These are phyloP conservation scores for Loriculus beryllinus DNA, from an alignment of 2,797 vertebrate species.

Conservation along the genomic window DNA sequence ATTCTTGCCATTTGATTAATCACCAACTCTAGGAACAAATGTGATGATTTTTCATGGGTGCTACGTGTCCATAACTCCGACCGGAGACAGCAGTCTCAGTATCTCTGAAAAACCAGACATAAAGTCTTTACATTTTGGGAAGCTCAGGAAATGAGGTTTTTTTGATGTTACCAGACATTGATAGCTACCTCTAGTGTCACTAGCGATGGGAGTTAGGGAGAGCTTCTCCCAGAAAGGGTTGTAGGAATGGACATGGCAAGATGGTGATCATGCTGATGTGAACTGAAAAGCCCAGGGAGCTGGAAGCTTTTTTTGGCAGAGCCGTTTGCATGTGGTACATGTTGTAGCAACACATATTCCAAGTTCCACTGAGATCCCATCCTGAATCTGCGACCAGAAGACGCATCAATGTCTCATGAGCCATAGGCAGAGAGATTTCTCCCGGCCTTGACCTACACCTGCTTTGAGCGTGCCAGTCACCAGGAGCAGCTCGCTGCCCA, in stretches of 20 bases:
- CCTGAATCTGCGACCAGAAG: conserved; percentile 41
- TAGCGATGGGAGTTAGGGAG: background rate
- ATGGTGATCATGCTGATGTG: background rate
- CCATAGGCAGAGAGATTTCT: conserved; percentile 30
- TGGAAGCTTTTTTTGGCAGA: conserved; percentile 28
- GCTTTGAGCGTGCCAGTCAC: conserved; percentile 37
- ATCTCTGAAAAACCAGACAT: background rate
- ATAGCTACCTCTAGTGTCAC: background rate
- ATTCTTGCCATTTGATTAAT: background rate
- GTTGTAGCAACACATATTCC: conserved; percentile 12
- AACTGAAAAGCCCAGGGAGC: background rate
- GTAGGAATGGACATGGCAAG: conserved; percentile 1
- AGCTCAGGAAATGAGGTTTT: background rate
- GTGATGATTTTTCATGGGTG: conserved; percentile 20
- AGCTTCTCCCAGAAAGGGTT: background rate
- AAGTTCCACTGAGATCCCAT: conserved; percentile 8
- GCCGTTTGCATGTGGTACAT: background rate
- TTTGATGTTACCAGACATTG: background rate
- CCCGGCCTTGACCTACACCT: conserved; percentile 13
- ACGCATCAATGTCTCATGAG: background rate
- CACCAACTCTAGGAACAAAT: background rate
- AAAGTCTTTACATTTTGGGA: background rate
- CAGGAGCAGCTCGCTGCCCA: conserved; percentile 63
- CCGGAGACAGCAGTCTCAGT: background rate
- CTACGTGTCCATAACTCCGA: background rate